phyloP scores from a whole-genome alignment of 2,888 invertebrate species.

The Spilarctia lutea region DNA sequence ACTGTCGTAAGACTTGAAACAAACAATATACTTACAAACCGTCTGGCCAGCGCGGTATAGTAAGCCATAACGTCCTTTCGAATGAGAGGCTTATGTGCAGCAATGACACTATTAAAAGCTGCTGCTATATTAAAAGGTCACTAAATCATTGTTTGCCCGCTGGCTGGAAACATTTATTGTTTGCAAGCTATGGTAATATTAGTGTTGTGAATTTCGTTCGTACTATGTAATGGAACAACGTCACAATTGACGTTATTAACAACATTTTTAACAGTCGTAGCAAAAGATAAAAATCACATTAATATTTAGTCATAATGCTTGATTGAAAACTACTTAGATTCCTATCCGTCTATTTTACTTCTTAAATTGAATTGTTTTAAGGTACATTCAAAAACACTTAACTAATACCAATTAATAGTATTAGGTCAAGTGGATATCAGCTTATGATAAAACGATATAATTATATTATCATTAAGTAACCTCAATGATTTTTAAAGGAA shows the following conservation, averaged over 20 bases:
- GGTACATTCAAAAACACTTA: constrained; percentile 14
- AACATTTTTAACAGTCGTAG: neutral
- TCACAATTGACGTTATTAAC: neutral
- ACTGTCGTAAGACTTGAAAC: too few species aligned
- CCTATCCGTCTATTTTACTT: neutral
- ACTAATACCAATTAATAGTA: constrained; percentile 34
- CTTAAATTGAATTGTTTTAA: neutral
- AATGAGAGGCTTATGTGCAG: too few species aligned
- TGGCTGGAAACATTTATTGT: neutral
- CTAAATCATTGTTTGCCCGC: neutral
- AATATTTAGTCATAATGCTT: neutral
- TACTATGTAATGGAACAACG: neutral
- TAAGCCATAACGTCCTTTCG: too few species aligned
- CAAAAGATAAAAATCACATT: neutral
- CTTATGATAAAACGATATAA: constrained; percentile 15
- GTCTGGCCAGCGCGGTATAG: too few species aligned
- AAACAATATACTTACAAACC: too few species aligned
- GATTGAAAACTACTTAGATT: neutral
- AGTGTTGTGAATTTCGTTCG: neutral
- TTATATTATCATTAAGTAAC: constrained; percentile 26
- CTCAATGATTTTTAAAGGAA: constrained; percentile 13
- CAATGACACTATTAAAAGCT: too few species aligned
- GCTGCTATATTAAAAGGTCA: neutral
- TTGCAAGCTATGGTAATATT: neutral
- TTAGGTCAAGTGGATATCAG: constrained; percentile 35